Percentiles rank a stretch among this genome's conserved stretches.
Conservation (phyloP, 1,140 invertebrate genomes). For the Oscheius sp. region DNA sequence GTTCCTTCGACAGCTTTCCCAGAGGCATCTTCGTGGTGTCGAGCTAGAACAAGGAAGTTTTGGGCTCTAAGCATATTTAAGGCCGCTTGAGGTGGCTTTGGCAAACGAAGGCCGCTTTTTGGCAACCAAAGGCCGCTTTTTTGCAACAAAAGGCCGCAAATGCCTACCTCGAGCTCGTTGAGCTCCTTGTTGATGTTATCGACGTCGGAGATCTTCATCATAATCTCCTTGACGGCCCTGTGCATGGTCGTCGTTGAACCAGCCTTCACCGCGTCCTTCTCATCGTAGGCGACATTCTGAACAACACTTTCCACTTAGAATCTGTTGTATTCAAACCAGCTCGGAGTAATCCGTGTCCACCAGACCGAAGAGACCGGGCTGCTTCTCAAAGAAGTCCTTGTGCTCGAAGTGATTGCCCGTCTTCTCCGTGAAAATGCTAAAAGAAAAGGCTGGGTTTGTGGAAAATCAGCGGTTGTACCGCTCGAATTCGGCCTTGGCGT, state of each 20-base stretch:
- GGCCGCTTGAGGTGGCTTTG: too few relatives aligned
- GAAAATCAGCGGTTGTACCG: too few relatives aligned
- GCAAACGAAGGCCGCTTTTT: too few relatives aligned
- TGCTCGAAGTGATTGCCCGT: slow-evolving; percentile 77
- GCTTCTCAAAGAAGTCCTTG: slow-evolving; percentile 74
- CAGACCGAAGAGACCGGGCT: slow-evolving; percentile 77
- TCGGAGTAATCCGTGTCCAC: slow-evolving; percentile 75
- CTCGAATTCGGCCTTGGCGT: too few relatives aligned
- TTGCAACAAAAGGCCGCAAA: too few relatives aligned
- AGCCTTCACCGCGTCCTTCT: background rate
- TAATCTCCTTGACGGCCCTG: background rate
- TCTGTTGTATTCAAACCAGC: background rate
- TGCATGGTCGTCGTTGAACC: slow-evolving; percentile 69
- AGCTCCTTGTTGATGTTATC: too few relatives aligned
- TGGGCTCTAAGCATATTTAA: too few relatives aligned
- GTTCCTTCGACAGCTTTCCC: slow-evolving; percentile 86
- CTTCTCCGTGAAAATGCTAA: slow-evolving; percentile 54
- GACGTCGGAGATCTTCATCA: slow-evolving; percentile 5
- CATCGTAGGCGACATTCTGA: too few relatives aligned
- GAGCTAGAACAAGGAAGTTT: too few relatives aligned
- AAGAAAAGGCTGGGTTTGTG: background rate
- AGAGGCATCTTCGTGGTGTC: slow-evolving; percentile 96
- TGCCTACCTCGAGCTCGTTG: too few relatives aligned
- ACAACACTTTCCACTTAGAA: slow-evolving; percentile 1
- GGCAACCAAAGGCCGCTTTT: too few relatives aligned